Percentiles rank a stretch among this genome's conserved stretches.
Evolutionary conservation across 2,113 vertebrate genomes (phyloP).

Genomic region (Sylvicapra grimmia): DNA sequence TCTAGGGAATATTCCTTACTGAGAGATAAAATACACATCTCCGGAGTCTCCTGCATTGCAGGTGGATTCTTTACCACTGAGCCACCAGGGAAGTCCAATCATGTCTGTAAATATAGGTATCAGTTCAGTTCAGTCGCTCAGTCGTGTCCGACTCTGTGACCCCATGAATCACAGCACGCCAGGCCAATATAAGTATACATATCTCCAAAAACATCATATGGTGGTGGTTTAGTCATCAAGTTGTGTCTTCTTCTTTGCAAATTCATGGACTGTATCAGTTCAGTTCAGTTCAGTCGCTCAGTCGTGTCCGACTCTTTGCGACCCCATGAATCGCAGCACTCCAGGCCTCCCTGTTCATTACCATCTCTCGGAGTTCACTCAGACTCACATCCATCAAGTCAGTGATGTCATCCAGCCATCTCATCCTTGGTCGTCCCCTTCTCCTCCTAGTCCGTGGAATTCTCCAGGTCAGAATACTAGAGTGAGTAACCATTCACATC

Average conservation of each 20-base stretch:
- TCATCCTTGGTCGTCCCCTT: too few relatives aligned
- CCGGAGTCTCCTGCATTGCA: background rate
- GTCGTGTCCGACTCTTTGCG: too few relatives aligned
- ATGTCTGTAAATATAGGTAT: background rate
- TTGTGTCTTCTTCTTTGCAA: rapidly evolving
- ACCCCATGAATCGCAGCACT: too few relatives aligned
- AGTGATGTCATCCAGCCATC: too few relatives aligned
- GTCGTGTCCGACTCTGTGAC: background rate
- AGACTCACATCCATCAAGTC: too few relatives aligned
- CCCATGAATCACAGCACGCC: background rate
- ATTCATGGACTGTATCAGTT: background rate
- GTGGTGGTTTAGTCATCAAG: rapidly evolving
- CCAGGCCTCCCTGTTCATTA: too few relatives aligned
- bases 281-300: too few relatives aligned
- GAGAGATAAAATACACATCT: background rate
- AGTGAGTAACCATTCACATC: background rate
- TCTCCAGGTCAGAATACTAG: background rate
- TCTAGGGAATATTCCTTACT: background rate
- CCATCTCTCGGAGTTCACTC: too few relatives aligned
- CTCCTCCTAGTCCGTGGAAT: background rate
- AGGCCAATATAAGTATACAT: background rate
- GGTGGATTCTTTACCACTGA: background rate
- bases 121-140: background rate
- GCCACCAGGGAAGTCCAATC: background rate
- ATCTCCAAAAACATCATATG: background rate